Base-by-base conservation (phyloP, 2,888 invertebrate species). In the Pollenia amentaria region DNA sequence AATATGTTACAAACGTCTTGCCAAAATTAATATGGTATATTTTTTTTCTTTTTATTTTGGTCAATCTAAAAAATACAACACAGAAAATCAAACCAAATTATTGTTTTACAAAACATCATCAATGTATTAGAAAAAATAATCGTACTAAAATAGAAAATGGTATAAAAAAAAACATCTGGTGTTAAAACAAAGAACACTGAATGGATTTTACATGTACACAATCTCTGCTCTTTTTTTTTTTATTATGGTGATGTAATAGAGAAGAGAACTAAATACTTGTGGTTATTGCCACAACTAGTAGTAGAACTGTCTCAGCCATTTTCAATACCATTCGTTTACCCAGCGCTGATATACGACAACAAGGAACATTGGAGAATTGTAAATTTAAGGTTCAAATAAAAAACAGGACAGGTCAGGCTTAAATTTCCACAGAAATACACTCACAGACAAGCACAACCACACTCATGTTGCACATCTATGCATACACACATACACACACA, bases 231-330 rank as follows among this genome's bases (percentile, higher is more conserved):
- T 2, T 29, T 48, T 51, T 55, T 72, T 38, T 65, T 42, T 2
- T 7, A 11, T 53, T 44, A 38, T 67, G 73, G 44, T 67, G 62
- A 55, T 70, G 60, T 62, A 55, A 76, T 76, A 44, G 64, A 75
- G 55, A n/a, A 46, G 67, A 86, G 46, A 69, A 81, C 76, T 81
- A 81, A 84, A 69, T 67, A 87, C 84, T 87, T 87, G 84, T 84
- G 87, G 84, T 67, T 80, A 69, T 21, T 72, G 80, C 48, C 60
- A 62, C 60, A 76, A 69, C 42, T 55, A 38, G 62, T 18, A 62
- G 60, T 18, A 62, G 60, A 40, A 76, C 44, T 64, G 53, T 1
- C 29, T 3, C 55, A 38, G 44, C 16, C 46, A 80, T 38, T 62
- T 55, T 14, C 53, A 79, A n/a, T 57, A 79, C n/a, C 29, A 67